These are phyloP conservation scores for Orthonychiurus folsomi DNA, from an alignment of 2,888 invertebrate genomes.

Conservation along the genomic window DNA sequence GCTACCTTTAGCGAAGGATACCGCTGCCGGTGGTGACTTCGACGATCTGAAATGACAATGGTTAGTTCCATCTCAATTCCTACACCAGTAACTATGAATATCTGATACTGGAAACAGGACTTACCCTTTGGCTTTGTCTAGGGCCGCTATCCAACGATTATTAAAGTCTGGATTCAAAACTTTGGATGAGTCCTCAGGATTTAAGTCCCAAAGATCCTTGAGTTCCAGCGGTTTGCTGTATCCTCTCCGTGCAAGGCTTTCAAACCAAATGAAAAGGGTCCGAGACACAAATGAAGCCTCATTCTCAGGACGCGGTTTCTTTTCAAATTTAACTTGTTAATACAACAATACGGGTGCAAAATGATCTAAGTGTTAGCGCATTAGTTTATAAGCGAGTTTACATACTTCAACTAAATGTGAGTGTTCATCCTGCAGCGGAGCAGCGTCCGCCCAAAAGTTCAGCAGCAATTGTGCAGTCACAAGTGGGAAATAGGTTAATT, in stretches of 20 bases:
- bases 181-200: conserved; percentile 44
- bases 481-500: conserved; percentile 46
- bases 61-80: too few relatives aligned
- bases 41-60: too few relatives aligned
- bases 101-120: not conserved
- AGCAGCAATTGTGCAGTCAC: conserved; percentile 61
- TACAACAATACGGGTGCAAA: not conserved
- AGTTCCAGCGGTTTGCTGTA: conserved; percentile 48
- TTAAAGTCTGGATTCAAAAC: conserved; percentile 44
- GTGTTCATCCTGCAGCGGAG: conserved; percentile 2
- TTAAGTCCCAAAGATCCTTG: conserved; percentile 51
- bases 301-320: conserved; percentile 81
- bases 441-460: conserved; percentile 68
- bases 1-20: not conserved
- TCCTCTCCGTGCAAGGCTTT: conserved; percentile 47
- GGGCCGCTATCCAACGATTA: conserved; percentile 41
- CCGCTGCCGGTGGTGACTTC: not conserved
- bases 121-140: not conserved
- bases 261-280: conserved; percentile 79
- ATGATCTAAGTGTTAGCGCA: too few relatives aligned
- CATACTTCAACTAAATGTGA: conserved; percentile 33
- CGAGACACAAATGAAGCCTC: conserved; percentile 76
- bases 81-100: too few relatives aligned
- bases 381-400: too few relatives aligned
- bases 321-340: not conserved